Conservation (phyloP, 2,113 vertebrate species). For the Tetraodon nigroviridis region DNA sequence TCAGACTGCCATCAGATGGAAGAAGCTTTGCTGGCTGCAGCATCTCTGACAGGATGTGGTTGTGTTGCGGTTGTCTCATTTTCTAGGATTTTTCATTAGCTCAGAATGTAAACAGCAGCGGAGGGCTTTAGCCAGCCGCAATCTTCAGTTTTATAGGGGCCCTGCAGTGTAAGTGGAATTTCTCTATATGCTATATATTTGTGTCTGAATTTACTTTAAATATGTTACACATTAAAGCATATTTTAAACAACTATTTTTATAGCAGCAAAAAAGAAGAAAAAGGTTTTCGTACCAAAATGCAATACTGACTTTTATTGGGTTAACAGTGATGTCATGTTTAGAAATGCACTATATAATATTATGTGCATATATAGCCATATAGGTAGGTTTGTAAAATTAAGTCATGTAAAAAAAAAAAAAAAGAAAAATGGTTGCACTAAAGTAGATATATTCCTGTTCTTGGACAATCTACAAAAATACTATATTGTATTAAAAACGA, state of each 20-base stretch:
- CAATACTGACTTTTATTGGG: conserved; percentile 56
- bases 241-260: conserved; percentile 46
- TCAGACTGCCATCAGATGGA: conserved; percentile 11
- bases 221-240: conserved; percentile 13
- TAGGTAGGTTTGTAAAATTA: conserved; percentile 23
- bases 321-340: conserved; percentile 66
- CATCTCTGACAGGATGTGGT: background rate
- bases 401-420: conserved; percentile 10
- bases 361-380: conserved; percentile 49
- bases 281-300: conserved; percentile 32
- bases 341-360: conserved; percentile 44
- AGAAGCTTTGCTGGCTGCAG: conserved; percentile 10
- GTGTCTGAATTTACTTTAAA: conserved; percentile 10
- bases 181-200: conserved; percentile 5
- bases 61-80: conserved; percentile 1
- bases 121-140: too few relatives aligned
- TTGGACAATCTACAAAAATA: conserved; percentile 49
- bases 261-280: conserved; percentile 21
- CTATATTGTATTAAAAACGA: background rate
- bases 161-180: conserved; percentile 8
- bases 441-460: conserved; percentile 23
- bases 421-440: conserved; percentile 41
- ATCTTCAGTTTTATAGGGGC: conserved; percentile 11
- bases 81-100: conserved; percentile 8
- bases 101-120: background rate